Conservation (phyloP, 2,888 invertebrate genomes). For the Drosophila fulvimacula region DNA sequence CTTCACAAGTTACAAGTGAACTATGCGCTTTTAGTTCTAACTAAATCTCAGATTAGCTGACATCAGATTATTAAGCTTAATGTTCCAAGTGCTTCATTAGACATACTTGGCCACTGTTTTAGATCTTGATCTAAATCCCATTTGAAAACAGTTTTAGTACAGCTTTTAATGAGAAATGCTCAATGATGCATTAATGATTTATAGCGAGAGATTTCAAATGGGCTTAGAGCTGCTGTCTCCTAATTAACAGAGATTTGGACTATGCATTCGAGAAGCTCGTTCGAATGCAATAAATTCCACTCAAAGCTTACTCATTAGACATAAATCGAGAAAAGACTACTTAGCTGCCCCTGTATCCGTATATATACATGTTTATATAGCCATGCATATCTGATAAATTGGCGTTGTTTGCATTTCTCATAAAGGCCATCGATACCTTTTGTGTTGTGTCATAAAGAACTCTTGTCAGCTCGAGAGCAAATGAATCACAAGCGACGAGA, state of each 20-base stretch:
- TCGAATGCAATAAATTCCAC: background rate
- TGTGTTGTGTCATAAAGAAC: conserved; percentile 15
- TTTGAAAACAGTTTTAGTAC: background rate
- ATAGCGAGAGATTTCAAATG: background rate
- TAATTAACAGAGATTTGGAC: background rate
- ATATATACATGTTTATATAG: background rate
- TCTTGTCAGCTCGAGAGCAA: conserved; percentile 1
- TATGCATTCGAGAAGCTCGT: background rate
- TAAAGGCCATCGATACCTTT: conserved; percentile 28
- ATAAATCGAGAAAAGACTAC: conserved; percentile 19
- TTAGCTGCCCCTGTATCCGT: background rate
- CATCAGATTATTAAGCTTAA: background rate
- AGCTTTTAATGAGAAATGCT: background rate
- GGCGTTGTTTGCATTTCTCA: conserved; percentile 2
- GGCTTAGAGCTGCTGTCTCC: background rate
- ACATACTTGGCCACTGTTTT: background rate
- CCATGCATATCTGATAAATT: conserved; percentile 2
- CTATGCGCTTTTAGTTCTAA: background rate
- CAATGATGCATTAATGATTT: background rate
- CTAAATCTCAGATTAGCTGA: background rate
- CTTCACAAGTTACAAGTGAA: background rate
- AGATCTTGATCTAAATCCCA: background rate
- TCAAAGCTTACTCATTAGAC: conserved; percentile 30
- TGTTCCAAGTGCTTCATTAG: background rate
- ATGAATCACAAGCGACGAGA: conserved; percentile 30